Evolutionary conservation across 2,113 vertebrate genomes (phyloP).

Genomic region (Oceanodroma tethys): DNA sequence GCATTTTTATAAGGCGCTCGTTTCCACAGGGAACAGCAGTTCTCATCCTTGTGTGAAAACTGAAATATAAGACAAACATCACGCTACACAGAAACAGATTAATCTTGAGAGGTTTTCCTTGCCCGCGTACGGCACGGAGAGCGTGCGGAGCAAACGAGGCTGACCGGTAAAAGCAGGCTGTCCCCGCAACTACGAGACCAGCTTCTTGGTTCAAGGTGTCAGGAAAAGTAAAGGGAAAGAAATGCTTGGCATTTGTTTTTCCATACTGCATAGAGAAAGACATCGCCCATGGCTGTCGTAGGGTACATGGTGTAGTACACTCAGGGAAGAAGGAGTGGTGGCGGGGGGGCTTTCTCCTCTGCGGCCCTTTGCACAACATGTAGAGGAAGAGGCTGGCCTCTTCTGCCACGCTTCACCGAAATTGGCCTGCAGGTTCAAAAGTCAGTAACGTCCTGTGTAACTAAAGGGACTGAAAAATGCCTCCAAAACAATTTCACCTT

Average conservation of each 20-base stretch:
- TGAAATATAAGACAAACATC: neutral
- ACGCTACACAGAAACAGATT: neutral
- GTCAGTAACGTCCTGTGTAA: too few relatives aligned
- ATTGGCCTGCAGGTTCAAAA: neutral
- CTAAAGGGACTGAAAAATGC: neutral
- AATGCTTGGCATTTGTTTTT: neutral
- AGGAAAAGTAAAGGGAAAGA: neutral
- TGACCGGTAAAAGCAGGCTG: neutral
- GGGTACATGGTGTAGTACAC: neutral
- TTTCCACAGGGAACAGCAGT: neutral
- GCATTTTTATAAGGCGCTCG: neutral
- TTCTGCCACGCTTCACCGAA: neutral
- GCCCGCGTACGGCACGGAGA: accelerated
- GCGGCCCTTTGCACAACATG: neutral
- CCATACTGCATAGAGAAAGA: neutral
- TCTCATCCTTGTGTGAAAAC: neutral
- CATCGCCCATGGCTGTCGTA: neutral
- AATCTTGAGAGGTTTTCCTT: neutral
- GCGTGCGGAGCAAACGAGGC: accelerated
- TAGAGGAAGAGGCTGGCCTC: neutral
- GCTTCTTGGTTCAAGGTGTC: neutral
- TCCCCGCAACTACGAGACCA: neutral
- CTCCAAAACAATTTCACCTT: neutral
- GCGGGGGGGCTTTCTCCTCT: too few relatives aligned
- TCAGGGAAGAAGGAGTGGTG: neutral